Percentiles rank a stretch among this genome's conserved stretches.
Evolutionary conservation across 2,797 vertebrate genomes (phyloP).

Genomic region (Muscicapa comitata): DNA sequence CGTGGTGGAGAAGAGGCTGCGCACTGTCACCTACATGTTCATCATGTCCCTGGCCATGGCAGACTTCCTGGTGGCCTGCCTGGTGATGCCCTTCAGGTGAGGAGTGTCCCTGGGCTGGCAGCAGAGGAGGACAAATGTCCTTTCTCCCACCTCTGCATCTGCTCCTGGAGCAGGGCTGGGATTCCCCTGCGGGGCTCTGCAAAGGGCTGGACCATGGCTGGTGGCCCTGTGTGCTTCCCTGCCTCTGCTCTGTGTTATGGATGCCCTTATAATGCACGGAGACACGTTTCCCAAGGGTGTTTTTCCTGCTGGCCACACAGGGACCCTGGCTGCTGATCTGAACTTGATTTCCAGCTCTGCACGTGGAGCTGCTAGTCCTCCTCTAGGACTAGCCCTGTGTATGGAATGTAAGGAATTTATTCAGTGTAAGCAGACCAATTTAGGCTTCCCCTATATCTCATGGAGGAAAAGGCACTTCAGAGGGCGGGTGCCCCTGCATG

Average conservation of each 20-base stretch:
- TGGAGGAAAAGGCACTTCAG: not conserved
- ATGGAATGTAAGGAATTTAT: not conserved
- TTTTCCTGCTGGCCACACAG: not conserved
- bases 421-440: not conserved
- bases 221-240: not conserved
- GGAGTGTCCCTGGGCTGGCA: not conserved
- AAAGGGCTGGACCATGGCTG: rapidly evolving
- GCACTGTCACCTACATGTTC: conserved; percentile 74
- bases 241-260: too few species aligned
- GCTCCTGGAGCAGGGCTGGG: not conserved
- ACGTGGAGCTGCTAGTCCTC: not conserved
- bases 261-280: rapidly evolving
- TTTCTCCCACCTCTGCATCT: rapidly evolving
- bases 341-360: not conserved
- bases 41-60: conserved; percentile 75
- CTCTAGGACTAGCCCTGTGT: not conserved
- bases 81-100: conserved; percentile 78
- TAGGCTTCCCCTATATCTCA: not conserved
- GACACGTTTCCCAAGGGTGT: not conserved
- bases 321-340: not conserved
- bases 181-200: not conserved
- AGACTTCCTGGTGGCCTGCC: conserved; percentile 71
- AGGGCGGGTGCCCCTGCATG: not conserved
- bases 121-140: rapidly evolving
- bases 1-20: conserved; percentile 66